Base-by-base conservation (phyloP, 2,113 vertebrate species). In the Chamaea fasciata region DNA sequence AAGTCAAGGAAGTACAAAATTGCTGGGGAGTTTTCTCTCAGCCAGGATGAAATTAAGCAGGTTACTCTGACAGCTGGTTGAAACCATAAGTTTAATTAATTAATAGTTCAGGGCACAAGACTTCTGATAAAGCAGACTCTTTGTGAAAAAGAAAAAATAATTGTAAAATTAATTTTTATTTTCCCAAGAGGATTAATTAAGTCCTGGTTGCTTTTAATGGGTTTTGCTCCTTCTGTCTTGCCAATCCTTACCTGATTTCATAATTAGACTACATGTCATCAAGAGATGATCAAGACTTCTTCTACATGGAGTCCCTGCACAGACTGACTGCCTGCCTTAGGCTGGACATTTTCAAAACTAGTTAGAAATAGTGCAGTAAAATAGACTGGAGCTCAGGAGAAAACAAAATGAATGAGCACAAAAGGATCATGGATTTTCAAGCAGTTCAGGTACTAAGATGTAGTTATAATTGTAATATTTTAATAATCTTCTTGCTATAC, bases 251-350 rank as follows among this genome's bases (percentile, higher is more conserved):
- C 50, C 69, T 84, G 62, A 56, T 71, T 78, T 91, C 6, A 87
- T 97, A 95, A 96, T 94, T 91, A 92, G 80, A 82, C 62, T 53
- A 35, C 14, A 57, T 74, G 63, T 70, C 70, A 90, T 81, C 44
- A 79, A 62, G 64, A 80, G 59, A 93, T 46, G 69, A 80, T 95
- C 69, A 85, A 71, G 24, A 21, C 52, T 94, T 11, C 75, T 65
- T 82, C 21, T 68, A 53, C 87, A 68, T 69, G 62, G 47, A 65
- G 53, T 81, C 57, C 81, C 83, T 55, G 53, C 55, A 55, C 83
- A 79, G 79, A 57, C 27, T 95, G 71, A 18, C 46, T 86, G 76
- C 27, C 60, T 90, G 87, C 71, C 65, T 84, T 33, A 64, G 83
- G 83, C 68, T 84, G 63, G 49, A 87, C 53, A 7, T 74, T 92